Evolutionary conservation across 2,113 vertebrate species (phyloP).

Genomic region (Anolis sagrei): DNA sequence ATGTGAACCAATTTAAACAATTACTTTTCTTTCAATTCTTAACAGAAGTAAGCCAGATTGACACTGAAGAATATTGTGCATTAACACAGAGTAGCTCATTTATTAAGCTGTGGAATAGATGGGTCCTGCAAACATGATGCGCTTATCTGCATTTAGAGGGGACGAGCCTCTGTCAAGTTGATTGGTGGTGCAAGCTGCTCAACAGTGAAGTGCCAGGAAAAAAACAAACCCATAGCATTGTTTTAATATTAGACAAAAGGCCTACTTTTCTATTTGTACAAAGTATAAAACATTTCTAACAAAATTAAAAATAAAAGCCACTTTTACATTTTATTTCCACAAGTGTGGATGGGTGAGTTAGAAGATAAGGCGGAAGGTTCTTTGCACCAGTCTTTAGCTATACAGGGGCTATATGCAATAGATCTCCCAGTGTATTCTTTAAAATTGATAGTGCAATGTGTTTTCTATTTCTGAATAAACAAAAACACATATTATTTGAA

Average conservation of each 20-base stretch:
- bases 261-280: slow-evolving; percentile 44
- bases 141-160: slow-evolving; percentile 61
- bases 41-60: slow-evolving; percentile 41
- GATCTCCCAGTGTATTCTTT: neutral
- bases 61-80: slow-evolving; percentile 52
- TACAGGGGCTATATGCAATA: neutral
- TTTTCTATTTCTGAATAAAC: neutral
- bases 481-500: neutral
- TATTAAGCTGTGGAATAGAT: slow-evolving; percentile 64
- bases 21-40: neutral
- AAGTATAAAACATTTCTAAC: slow-evolving; percentile 55
- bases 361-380: slow-evolving; percentile 31
- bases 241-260: slow-evolving; percentile 13
- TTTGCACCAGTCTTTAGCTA: neutral
- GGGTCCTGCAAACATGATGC: slow-evolving; percentile 57
- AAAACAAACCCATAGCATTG: neutral
- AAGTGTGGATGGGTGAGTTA: slow-evolving; percentile 26
- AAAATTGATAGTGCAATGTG: too few relatives aligned
- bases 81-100: slow-evolving; percentile 56
- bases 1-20: slow-evolving; percentile 60
- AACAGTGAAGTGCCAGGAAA: slow-evolving; percentile 6
- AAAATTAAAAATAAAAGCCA: slow-evolving; percentile 59
- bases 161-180: slow-evolving; percentile 53
- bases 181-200: slow-evolving; percentile 56
- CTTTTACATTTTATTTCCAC: slow-evolving; percentile 25